Base-by-base conservation (phyloP, 2,888 invertebrate species). In the Schizotus pectinicornis region DNA sequence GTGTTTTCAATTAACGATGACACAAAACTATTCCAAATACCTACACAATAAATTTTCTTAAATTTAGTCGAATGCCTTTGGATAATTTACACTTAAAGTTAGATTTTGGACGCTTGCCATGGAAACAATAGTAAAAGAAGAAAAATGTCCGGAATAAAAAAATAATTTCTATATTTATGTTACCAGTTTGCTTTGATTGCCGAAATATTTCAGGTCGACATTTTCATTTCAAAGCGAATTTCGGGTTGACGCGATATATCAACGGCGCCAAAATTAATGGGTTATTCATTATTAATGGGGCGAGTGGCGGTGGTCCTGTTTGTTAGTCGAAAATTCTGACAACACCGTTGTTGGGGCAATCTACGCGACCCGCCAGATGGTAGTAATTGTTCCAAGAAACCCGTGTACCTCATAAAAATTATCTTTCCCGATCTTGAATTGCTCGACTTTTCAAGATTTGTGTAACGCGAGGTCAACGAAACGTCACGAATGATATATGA, bases 391-490 rank as follows among this genome's bases (percentile, higher is more conserved):
- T 45, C 2, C 33, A 45, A 39, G 30, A 39, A 49, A 49, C 30
- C 30, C 38, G 33, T 22, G 5, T 5, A 36, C 11, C 8, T 11
- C 35, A 22, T 8, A 47, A 47, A 31, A 11, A 45, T 45, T 14
- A 42, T 49, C 32, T 30, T 39, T 12, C 5, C 12, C n/a, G 39
- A 22, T 39, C 32, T 42, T n/a, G n/a, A n/a, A n/a, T n/a, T n/a
- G n/a, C 42, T 42, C 32, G 42, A 42, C 22, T 42, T 42, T 42
- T 5, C 22, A 22, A 22, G 22, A 7, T 41, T 41, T 30, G 9
- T 41, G 7, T 41, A 41, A 42, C 45, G 50, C 50, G 66, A 57
- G 67, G 67, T 67, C 64, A 67, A 64, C 64, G 58, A 62, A 61
- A 61, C 58, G 61, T 66, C 64, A 62, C 61, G 11, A 42, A 42